Conservation (phyloP, 2,888 invertebrate species). For the Boloria selene region DNA sequence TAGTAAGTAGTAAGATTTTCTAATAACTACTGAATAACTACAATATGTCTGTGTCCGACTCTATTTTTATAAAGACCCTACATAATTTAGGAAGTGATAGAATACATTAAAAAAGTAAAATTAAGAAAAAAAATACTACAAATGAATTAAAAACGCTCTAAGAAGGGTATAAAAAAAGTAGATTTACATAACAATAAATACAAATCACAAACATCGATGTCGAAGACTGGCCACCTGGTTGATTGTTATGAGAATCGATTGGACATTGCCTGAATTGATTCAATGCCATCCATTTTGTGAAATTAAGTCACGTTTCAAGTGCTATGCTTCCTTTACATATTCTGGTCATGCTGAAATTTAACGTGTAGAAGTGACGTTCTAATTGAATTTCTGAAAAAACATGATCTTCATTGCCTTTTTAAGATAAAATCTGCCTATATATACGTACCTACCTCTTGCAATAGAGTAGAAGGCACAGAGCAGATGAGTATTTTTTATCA, state of each 20-base stretch:
- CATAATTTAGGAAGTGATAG: neutral
- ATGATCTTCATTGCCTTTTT: neutral
- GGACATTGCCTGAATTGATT: slow-evolving; percentile 28
- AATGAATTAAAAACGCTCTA: neutral
- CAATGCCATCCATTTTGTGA: slow-evolving; percentile 12
- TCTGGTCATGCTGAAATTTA: slow-evolving; percentile 1
- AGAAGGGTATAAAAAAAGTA: neutral
- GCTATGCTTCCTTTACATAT: slow-evolving; percentile 13
- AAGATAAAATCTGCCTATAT: too few species aligned
- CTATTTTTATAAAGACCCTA: too few species aligned
- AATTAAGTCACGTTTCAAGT: slow-evolving; percentile 35
- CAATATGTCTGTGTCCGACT: too few species aligned
- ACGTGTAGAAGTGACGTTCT: neutral
- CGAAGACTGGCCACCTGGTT: slow-evolving; percentile 11
- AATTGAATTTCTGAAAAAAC: slow-evolving; percentile 1
- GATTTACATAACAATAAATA: slow-evolving; percentile 16
- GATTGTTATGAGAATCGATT: slow-evolving; percentile 23
- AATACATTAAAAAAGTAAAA: neutral
- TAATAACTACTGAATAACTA: too few species aligned
- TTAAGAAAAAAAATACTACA: neutral
- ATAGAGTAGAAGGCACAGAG: too few species aligned
- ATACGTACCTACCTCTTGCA: too few species aligned
- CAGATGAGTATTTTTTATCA: too few species aligned
- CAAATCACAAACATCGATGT: slow-evolving; percentile 3
- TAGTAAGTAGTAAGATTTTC: too few species aligned